A percentile compares a stretch with the other conserved stretches of the same genome.
phyloP scores from a whole-genome alignment of 2,113 vertebrate genomes.

The Hemichromis elongatus region DNA sequence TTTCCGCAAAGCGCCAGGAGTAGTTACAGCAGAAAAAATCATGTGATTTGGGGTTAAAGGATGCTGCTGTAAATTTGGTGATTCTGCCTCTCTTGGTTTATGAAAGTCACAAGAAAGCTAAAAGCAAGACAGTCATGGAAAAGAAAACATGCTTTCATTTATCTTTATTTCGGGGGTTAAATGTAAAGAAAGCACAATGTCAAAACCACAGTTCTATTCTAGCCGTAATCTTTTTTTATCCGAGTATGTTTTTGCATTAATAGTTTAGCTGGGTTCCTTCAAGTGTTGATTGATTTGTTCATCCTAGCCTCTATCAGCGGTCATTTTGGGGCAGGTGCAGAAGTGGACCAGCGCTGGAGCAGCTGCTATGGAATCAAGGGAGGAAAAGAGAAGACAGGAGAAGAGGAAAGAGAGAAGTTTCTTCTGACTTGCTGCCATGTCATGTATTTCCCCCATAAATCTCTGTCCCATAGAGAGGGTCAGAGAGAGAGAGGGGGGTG shows the following conservation, averaged over 20 bases:
- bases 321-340: conserved; percentile 53
- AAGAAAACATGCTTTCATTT: background rate
- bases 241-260: background rate
- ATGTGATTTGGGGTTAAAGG: conserved; percentile 71
- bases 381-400: background rate
- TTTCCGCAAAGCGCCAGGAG: conserved; percentile 56
- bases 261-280: background rate
- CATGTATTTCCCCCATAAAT: conserved; percentile 79
- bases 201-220: background rate
- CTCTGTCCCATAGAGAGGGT: conserved; percentile 32
- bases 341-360: conserved; percentile 53
- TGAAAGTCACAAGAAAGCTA: conserved; percentile 60
- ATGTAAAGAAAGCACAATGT: background rate
- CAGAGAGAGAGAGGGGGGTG: conserved; percentile 4
- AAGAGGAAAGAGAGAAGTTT: conserved; percentile 49
- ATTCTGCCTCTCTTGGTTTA: conserved; percentile 38
- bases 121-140: background rate
- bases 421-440: conserved; percentile 73
- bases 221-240: background rate
- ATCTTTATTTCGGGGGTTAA: background rate
- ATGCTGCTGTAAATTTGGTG: conserved; percentile 71
- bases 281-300: conserved; percentile 11
- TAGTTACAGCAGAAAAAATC: conserved; percentile 66
- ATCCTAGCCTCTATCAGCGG: conserved; percentile 8
- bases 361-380: conserved; percentile 68